Conservation (phyloP, 64 coral and sea anemone species). For the Cladopsammia gracilis region DNA sequence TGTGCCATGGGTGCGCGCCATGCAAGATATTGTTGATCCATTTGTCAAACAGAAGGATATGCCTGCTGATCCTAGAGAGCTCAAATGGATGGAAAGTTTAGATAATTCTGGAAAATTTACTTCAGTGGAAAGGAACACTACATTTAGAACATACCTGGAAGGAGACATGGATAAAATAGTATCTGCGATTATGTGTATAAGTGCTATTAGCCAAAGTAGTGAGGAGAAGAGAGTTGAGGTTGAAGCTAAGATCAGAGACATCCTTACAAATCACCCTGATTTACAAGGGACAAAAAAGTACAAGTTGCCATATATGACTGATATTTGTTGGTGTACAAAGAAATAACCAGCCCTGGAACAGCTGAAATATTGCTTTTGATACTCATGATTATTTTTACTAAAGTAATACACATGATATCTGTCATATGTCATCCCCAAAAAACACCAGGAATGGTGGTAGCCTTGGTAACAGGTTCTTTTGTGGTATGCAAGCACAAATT, state of each 20-base stretch:
- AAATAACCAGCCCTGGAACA: background rate
- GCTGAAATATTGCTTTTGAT: background rate
- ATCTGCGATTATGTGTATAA: slow-evolving; percentile 51
- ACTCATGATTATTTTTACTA: no score
- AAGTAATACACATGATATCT: no score
- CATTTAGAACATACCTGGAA: slow-evolving; percentile 15
- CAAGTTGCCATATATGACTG: slow-evolving; percentile 53
- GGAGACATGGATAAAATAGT: slow-evolving; percentile 67
- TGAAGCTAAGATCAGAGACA: slow-evolving; percentile 28
- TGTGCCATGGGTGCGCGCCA: slow-evolving; percentile 74
- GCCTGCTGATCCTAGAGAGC: slow-evolving; percentile 25
- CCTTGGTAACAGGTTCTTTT: no score
- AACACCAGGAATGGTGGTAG: no score
- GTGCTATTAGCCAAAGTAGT: slow-evolving; percentile 65
- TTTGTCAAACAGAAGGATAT: slow-evolving; percentile 46
- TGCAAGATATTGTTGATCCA: slow-evolving; percentile 70
- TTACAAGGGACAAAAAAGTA: slow-evolving; percentile 58
- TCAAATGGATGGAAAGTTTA: slow-evolving; percentile 61
- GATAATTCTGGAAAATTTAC: slow-evolving; percentile 70
- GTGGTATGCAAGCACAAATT: no score
- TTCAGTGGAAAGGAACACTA: slow-evolving; percentile 53
- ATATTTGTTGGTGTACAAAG: slow-evolving; percentile 73
- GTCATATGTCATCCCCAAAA: no score
- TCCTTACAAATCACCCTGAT: slow-evolving; percentile 66
- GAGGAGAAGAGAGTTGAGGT: slow-evolving; percentile 49